phyloP scores from a whole-genome alignment of 2,888 invertebrate genomes.

The Drosophila hamatofila region DNA sequence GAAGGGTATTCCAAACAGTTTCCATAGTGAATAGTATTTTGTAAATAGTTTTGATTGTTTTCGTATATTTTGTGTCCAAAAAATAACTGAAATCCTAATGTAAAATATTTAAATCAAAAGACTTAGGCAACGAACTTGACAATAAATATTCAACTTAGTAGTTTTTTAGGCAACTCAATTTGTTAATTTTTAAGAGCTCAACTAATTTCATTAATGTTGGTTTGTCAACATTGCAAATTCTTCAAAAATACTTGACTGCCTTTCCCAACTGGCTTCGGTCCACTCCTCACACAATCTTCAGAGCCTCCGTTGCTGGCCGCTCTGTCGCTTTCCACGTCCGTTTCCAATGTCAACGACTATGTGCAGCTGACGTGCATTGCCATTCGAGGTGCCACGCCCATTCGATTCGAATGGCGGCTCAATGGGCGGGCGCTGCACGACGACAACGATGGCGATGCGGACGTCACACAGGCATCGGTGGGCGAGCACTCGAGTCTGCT shows the following conservation, averaged over 20 bases:
- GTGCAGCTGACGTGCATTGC: slow-evolving; percentile 94
- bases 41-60: slow-evolving; percentile 16
- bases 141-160: not conserved
- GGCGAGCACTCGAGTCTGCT: slow-evolving; percentile 86
- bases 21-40: slow-evolving; percentile 6
- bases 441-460: slow-evolving; percentile 62
- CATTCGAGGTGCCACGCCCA: slow-evolving; percentile 90
- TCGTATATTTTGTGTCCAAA: slow-evolving; percentile 10
- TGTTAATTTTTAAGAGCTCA: not conserved
- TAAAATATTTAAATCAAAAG: slow-evolving; percentile 8
- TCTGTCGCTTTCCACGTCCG: slow-evolving; percentile 80
- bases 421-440: slow-evolving; percentile 65
- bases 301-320: slow-evolving; percentile 82
- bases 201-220: not conserved
- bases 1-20: slow-evolving; percentile 86
- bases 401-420: slow-evolving; percentile 88
- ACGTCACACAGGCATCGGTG: slow-evolving; percentile 81
- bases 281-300: slow-evolving; percentile 27
- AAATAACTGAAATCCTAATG: not conserved
- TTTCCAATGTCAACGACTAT: slow-evolving; percentile 88
- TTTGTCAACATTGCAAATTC: not conserved
- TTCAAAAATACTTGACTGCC: not conserved
- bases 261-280: not conserved
- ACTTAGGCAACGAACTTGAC: slow-evolving; percentile 42
- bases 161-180: not conserved